Conservation (phyloP, 1,140 invertebrate species). For the Bombus confusus region DNA sequence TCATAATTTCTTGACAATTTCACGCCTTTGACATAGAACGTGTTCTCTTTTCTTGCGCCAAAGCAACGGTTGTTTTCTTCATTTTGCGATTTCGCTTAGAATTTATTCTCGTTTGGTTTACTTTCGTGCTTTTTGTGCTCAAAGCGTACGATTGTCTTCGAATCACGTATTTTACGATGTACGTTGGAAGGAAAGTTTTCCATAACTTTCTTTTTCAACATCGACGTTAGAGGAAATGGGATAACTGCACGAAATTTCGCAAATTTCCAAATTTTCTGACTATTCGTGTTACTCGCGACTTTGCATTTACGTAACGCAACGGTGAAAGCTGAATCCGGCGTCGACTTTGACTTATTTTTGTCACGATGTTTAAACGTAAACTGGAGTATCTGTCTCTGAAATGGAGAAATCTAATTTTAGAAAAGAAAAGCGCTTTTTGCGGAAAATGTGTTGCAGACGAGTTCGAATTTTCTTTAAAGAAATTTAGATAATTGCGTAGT, state of each 20-base stretch:
- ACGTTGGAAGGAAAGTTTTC: not conserved
- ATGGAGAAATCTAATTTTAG: too few relatives aligned
- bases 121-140: not conserved
- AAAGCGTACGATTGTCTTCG: not conserved
- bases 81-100: not conserved
- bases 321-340: constrained; percentile 40
- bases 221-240: too few relatives aligned
- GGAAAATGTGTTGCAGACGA: too few relatives aligned
- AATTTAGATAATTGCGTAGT: not conserved
- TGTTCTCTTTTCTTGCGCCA: not conserved
- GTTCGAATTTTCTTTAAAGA: not conserved
- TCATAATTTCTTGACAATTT: not conserved
- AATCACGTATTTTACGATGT: not conserved
- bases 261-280: constrained; percentile 14
- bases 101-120: not conserved
- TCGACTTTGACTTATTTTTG: not conserved
- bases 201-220: too few relatives aligned
- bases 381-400: too few relatives aligned
- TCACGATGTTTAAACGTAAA: too few relatives aligned
- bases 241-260: not conserved
- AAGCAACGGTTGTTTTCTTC: not conserved
- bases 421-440: too few relatives aligned
- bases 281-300: not conserved
- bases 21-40: not conserved
- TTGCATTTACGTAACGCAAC: constrained; percentile 24